Base-by-base conservation (phyloP, 2,113 vertebrate genomes). In the Cyprinodon tularosa region DNA sequence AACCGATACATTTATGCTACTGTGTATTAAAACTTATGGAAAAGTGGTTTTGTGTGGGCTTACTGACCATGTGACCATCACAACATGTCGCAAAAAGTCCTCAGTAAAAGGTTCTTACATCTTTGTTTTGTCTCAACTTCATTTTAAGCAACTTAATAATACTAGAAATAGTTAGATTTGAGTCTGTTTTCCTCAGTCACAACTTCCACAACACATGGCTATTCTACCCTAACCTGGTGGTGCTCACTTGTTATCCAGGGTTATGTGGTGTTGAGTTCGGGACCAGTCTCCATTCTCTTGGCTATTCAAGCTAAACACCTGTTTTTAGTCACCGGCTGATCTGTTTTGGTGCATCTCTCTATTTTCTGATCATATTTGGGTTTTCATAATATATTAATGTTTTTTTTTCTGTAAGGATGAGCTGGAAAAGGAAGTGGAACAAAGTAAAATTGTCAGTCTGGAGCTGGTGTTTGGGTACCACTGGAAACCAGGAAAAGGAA, bases 391-490 rank as follows among this genome's bases (percentile, higher is more conserved):
- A 0, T 39, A 17, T 69, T 64, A 29, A 29, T 29, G 29, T 39
- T 38, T 53, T 60, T 72, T 66, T 66, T 72, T 4, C 62, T 71
- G 3, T 4, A 65, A 99, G 98, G 96, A 96, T 82, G 95, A 92
- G 84, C 90, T 94, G 79, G 96, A 93, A 88, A 86, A 94, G 17
- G 94, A 96, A 85, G 93, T 95, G 83, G 94, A 95, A 74, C 81
- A 89, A 77, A 95, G 93, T 82, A 98, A 98, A 93, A 84, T 92
- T 15, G 95, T 99, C 62, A 95, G 96, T 85, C 94, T 99, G 83
- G 98, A 99, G 93, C 93, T 99, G 29, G 96, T 98, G 85, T 99
- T 99, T 91, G 97, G 97, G 71, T 98, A 97, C 90, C 98, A 99
- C 89, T 95, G 97, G 94, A 99, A 99, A 91, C 94, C 97, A 0